A percentile compares a stretch with the other conserved stretches of the same genome.
These are phyloP conservation scores for Cottoperca gobio DNA, from an alignment of 2,797 vertebrate species.

Conservation along the genomic window DNA sequence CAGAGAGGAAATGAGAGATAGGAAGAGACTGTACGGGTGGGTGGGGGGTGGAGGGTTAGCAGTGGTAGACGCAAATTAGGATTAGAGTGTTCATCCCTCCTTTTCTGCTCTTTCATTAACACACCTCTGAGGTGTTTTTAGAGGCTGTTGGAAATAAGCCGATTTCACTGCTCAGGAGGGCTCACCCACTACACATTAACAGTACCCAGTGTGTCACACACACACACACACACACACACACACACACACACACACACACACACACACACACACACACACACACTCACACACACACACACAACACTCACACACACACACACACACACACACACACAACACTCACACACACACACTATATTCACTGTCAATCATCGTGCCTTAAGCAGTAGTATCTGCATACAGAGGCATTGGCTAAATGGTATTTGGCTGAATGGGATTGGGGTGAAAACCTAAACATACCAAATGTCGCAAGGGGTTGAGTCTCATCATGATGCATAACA, in stretches of 20 bases:
- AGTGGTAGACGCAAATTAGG: constrained; percentile 71
- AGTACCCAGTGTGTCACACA: constrained; percentile 34
- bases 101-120: constrained; percentile 71
- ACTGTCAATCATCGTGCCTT: constrained; percentile 53
- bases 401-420: constrained; percentile 17
- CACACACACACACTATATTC: constrained; percentile 33
- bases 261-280: constrained; percentile 3
- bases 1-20: constrained; percentile 30
- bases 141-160: constrained; percentile 76
- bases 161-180: constrained; percentile 73
- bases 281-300: constrained; percentile 8
- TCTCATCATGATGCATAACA: constrained; percentile 60
- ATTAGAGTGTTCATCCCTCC: constrained; percentile 75
- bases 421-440: constrained; percentile 8
- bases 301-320: constrained; percentile 4
- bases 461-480: constrained; percentile 53
- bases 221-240: constrained; percentile 5
- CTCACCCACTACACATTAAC: constrained; percentile 71
- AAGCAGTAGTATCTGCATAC: constrained; percentile 32
- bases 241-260: constrained; percentile 21
- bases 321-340: constrained; percentile 16
- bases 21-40: not conserved
- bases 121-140: constrained; percentile 78
- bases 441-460: not conserved
- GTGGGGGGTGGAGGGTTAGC: constrained; percentile 16